Evolutionary conservation across 2,888 invertebrate species (phyloP).

Genomic region (Eristalis pertinax): DNA sequence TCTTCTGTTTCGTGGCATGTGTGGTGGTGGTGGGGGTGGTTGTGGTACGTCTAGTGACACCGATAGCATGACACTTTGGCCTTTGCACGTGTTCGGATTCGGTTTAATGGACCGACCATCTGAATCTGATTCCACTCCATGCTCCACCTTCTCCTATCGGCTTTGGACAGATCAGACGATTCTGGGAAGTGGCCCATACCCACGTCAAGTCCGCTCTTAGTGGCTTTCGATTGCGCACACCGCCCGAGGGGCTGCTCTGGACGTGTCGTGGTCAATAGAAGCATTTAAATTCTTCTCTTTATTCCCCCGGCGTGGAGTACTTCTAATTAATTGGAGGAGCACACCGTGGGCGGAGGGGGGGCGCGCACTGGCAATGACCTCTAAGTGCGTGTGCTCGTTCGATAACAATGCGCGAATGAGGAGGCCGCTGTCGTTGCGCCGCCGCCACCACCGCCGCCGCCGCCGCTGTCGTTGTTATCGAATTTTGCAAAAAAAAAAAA

Average conservation of each 20-base stretch:
- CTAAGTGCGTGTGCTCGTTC: not conserved
- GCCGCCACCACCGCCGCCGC: too few relatives aligned
- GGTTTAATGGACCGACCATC: not conserved
- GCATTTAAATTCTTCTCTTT: not conserved
- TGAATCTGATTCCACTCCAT: not conserved
- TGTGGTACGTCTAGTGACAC: slow-evolving; percentile 1
- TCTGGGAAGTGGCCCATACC: not conserved
- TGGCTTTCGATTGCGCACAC: not conserved
- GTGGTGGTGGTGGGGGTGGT: not conserved
- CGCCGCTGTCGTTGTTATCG: not conserved
- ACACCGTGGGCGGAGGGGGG: not conserved
- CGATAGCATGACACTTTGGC: slow-evolving; percentile 28
- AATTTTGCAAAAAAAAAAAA: not conserved
- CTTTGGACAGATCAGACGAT: not conserved
- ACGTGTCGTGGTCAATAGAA: not conserved
- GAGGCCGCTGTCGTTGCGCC: not conserved
- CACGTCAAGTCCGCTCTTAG: not conserved
- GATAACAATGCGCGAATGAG: not conserved
- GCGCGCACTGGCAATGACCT: not conserved
- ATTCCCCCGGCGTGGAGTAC: not conserved
- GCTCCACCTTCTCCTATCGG: not conserved
- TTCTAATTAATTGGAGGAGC: not conserved
- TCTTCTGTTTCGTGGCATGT: not conserved
- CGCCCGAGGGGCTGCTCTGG: not conserved
- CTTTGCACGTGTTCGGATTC: slow-evolving; percentile 26